phyloP scores from a whole-genome alignment of 2,113 vertebrate species.

The Sylvilagus bachmani region DNA sequence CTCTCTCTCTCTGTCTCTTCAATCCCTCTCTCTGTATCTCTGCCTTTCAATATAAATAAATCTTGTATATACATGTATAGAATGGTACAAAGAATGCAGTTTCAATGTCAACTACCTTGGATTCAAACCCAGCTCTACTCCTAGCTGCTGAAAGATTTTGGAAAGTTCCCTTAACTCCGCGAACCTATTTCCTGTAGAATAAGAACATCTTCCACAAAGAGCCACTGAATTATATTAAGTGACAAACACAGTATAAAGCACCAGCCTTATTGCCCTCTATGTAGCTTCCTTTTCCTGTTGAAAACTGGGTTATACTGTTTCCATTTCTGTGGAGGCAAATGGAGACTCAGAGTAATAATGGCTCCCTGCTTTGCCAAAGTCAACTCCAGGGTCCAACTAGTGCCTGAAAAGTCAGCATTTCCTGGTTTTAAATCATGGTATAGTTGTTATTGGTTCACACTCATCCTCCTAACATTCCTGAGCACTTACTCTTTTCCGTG shows the following conservation, averaged over 20 bases:
- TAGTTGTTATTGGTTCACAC: not conserved
- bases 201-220: not conserved
- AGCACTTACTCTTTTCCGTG: not conserved
- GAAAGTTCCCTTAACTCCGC: not conserved
- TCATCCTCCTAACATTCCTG: constrained; percentile 23
- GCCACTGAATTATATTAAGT: not conserved
- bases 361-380: not conserved
- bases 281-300: not conserved
- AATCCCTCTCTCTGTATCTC: too few relatives aligned
- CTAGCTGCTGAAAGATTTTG: not conserved
- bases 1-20: too few relatives aligned
- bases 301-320: not conserved
- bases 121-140: not conserved
- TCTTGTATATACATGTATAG: too few relatives aligned
- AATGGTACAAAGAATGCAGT: not conserved
- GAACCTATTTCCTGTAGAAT: constrained; percentile 6
- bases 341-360: not conserved
- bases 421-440: not conserved
- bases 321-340: not conserved
- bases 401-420: not conserved
- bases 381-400: not conserved
- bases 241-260: not conserved
- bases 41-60: too few relatives aligned
- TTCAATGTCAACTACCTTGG: not conserved
- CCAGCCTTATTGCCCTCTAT: not conserved